phyloP scores from a whole-genome alignment of 2,113 vertebrate species.

The Microcebus jonahi region DNA sequence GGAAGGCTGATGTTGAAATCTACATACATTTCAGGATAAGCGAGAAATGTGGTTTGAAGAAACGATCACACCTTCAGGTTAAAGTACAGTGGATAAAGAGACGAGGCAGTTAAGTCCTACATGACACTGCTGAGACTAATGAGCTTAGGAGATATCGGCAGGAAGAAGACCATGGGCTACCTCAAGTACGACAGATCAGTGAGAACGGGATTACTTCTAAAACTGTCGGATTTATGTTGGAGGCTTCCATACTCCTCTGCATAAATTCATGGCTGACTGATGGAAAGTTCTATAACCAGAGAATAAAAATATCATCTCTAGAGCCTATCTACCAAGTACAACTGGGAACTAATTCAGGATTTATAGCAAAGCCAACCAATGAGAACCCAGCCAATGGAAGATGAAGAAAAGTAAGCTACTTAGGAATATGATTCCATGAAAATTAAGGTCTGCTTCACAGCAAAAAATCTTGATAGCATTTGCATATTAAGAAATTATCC shows the following conservation, averaged over 20 bases:
- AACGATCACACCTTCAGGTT: neutral
- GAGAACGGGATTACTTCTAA: neutral
- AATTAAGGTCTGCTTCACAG: neutral
- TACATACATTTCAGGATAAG: neutral
- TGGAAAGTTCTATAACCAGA: neutral
- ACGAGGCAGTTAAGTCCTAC: neutral
- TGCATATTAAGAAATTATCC: neutral
- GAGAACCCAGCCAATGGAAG: neutral
- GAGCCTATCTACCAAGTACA: neutral
- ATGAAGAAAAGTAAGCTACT: slow-evolving; percentile 42
- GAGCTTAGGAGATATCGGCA: neutral
- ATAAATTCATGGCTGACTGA: neutral
- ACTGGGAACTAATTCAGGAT: neutral
- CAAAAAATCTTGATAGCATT: neutral
- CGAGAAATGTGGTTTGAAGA: neutral
- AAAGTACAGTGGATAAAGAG: neutral
- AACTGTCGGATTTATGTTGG: neutral
- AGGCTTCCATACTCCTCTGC: neutral
- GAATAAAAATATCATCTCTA: slow-evolving; percentile 10
- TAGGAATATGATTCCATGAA: slow-evolving; percentile 26
- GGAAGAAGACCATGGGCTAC: neutral
- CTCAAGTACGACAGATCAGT: neutral
- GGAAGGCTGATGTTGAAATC: neutral
- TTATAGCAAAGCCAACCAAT: neutral
- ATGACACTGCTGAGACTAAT: neutral